Percentiles rank a stretch among this genome's conserved stretches.
These are phyloP conservation scores for Cyphomyrmex costatus DNA, from an alignment of 1,140 invertebrate species.

Conservation along the genomic window DNA sequence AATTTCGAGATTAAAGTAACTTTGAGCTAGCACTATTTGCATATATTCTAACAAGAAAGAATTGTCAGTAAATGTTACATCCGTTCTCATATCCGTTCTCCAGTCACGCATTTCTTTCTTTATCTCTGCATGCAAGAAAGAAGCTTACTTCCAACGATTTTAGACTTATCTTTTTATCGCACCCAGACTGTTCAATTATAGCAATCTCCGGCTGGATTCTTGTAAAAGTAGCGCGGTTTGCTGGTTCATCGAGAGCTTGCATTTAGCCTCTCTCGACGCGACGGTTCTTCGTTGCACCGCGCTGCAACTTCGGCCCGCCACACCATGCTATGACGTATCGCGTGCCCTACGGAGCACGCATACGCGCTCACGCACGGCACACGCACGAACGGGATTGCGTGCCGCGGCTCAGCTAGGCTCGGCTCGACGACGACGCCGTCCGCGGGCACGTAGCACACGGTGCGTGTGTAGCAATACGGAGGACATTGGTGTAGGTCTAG, in stretches of 20 bases:
- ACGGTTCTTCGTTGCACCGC: conserved; percentile 42
- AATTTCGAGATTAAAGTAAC: neutral
- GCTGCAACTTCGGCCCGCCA: conserved; percentile 63
- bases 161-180: conserved; percentile 49
- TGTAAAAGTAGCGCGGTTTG: conserved; percentile 27
- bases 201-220: conserved; percentile 32
- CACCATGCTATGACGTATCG: conserved; percentile 75
- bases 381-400: conserved; percentile 31
- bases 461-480: conserved; percentile 73
- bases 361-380: conserved; percentile 51
- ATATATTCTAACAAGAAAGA: neutral
- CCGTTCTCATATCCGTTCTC: neutral
- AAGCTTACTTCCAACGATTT: conserved; percentile 16
- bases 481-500: conserved; percentile 86
- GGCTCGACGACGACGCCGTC: neutral
- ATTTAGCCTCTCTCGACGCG: conserved; percentile 41
- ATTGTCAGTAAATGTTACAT: neutral
- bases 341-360: conserved; percentile 74
- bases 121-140: neutral
- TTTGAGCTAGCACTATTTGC: neutral
- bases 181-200: conserved; percentile 37
- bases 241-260: conserved; percentile 31
- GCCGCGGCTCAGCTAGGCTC: conserved; percentile 25
- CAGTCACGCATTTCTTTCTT: neutral
- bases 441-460: conserved; percentile 59